These are phyloP conservation scores for Fragum sueziense DNA, from an alignment of 2,888 invertebrate species.

Conservation along the genomic window DNA sequence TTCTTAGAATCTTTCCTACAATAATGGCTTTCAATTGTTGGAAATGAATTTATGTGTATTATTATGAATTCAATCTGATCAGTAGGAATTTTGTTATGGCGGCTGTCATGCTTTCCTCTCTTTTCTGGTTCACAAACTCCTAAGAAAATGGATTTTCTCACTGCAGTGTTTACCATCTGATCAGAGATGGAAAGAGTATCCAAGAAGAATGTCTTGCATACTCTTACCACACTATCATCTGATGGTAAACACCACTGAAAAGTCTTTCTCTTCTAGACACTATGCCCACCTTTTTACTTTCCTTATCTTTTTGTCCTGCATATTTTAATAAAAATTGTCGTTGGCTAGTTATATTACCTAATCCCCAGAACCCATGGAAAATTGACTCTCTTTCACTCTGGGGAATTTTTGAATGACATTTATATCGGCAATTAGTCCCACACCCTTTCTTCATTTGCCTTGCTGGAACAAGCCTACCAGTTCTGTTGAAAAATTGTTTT, in stretches of 20 bases:
- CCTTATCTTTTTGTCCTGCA: conserved; percentile 9
- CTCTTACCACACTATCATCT: neutral
- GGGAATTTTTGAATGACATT: neutral
- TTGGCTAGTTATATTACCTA: conserved; percentile 23
- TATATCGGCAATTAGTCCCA: conserved; percentile 4
- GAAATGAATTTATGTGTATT: conserved; percentile 33
- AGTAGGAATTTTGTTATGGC: conserved; percentile 9
- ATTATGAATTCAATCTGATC: conserved; percentile 3
- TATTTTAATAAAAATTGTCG: conserved; percentile 30
- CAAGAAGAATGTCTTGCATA: conserved; percentile 37
- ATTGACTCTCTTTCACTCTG: neutral
- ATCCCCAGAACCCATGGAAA: conserved; percentile 27
- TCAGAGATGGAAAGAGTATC: conserved; percentile 14
- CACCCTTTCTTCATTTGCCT: conserved; percentile 11
- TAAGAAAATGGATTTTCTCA: neutral
- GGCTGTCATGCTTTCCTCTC: conserved; percentile 11
- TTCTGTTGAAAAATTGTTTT: neutral
- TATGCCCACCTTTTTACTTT: neutral
- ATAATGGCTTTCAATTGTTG: conserved; percentile 29
- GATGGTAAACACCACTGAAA: conserved; percentile 19
- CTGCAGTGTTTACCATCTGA: conserved; percentile 6
- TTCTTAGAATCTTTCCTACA: conserved; percentile 29
- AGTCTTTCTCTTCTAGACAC: neutral
- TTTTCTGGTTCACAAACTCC: conserved; percentile 29
- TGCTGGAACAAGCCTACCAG: neutral